Base-by-base conservation (phyloP, 2,888 invertebrate species). In the Lithosia quadra region DNA sequence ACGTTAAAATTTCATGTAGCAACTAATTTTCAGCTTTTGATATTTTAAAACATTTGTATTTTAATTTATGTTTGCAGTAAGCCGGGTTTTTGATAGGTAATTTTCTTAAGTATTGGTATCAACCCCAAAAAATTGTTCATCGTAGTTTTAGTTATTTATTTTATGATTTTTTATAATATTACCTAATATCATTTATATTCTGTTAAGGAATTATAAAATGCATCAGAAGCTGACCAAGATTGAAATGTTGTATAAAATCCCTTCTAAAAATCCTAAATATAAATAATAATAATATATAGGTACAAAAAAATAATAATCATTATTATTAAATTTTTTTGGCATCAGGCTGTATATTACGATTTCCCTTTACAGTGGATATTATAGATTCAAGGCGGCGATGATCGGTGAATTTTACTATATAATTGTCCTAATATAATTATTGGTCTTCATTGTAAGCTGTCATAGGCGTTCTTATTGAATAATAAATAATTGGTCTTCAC, bases 381-480 rank as follows among this genome's bases (percentile, higher is more conserved):
- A 76, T 55, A 77, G 69, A 76, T 80, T 79, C 68, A 79, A 65
- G 53, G 43, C 64, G 72, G 24, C 36, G 24, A 49, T 64, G 69
- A 76, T 73, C 69, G 68, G 60, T 68, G 77, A 69, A 68, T 74
- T 71, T 75, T 68, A 75, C 63, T 69, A 65, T 73, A 28, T 72
- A 71, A 72, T 67, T 63, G 57, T 63, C 58, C 59, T 68, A 63
- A 69, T 65, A 33, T 82, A 84, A 87, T 86, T 80, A 77, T 55
- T 77, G 73, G 75, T 78, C 69, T 76, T 72, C 70, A 65, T 13
- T n/a, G 65, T 65, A 43, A 68, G 65, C 24, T 61, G 63, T 73
- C 76, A 81, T 76, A 82, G 79, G 83, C 80, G 78, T 82, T 71
- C 80, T 69, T 60, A 13, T 24, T 74, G 78, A 81, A 82, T 82